Base-by-base conservation (phyloP, 2,888 invertebrate genomes). In the Helicoverpa assulta region DNA sequence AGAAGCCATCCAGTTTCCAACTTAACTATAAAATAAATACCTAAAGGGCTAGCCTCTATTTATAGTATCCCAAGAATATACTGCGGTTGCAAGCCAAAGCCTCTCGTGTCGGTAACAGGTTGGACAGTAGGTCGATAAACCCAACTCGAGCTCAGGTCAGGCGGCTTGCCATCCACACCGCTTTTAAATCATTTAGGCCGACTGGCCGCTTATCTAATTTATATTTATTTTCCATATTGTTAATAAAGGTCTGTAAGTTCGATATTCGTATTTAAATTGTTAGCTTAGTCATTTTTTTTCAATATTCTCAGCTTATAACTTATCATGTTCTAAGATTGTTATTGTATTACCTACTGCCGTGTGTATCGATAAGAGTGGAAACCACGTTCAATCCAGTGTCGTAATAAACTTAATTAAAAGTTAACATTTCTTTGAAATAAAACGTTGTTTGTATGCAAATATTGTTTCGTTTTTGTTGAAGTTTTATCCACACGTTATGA, bases 121-220 rank as follows among this genome's bases (percentile, higher is more conserved):
- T 78, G 81, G 65, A 67, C 71, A 81, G 72, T 81, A 77, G 87
- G 88, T 88, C 88, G 85, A 86, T 84, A 86, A 86, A 85, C 87
- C 80, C 73, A 19, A 63, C 69, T 60, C 57, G 64, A 67, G 12
- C 70, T 72, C 77, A 78, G 82, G 82, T 84, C 85, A 81, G 76
- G 73, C 81, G 78, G 77, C 68, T 54, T 77, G 65, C 60, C 64
- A 70, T 73, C 79, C 76, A 76, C 59, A 7, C 60, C 52, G 50
- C 67, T 71, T 71, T 76, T 77, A 82, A 76, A 62, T 72, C 71
- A 80, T 78, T 82, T 78, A 70, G 67, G 60, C 67, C 73, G 68
- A 54, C 51, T 78, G 43, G 47, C 16, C 50, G 55, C 59, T 37
- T 57, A 52, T 57, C 19, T 52, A 43, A 51, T 74, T 61, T 78